Percentiles rank a stretch among this genome's conserved stretches.
Conservation (phyloP, 2,113 vertebrate genomes). For the Heteronetta atricapilla region DNA sequence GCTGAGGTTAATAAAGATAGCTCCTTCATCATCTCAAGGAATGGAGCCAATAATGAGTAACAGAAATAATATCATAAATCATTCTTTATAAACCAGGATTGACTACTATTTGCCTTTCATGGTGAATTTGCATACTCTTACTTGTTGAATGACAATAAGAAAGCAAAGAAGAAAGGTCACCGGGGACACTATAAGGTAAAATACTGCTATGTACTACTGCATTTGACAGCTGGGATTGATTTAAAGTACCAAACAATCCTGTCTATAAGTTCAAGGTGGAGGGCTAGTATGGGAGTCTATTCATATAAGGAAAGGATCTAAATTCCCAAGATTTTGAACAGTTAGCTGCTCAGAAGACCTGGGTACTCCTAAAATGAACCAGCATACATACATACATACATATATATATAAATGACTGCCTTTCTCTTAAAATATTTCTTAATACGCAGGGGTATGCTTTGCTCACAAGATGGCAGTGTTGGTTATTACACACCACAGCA, state of each 20-base stretch:
- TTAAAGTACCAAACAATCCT: not conserved
- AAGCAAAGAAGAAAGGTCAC: not conserved
- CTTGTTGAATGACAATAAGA: not conserved
- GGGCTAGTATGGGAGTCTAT: not conserved
- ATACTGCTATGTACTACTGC: not conserved
- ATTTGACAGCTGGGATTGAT: not conserved
- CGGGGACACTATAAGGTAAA: not conserved
- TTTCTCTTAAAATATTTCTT: fast-evolving
- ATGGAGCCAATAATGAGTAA: constrained; percentile 16
- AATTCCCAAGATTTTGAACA: not conserved
- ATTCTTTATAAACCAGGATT: constrained; percentile 5
- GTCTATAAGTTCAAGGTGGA: not conserved
- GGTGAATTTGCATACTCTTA: constrained; percentile 15
- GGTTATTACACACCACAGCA: not conserved
- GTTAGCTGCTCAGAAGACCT: not conserved
- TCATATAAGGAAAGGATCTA: fast-evolving
- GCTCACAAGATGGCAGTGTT: constrained; percentile 68
- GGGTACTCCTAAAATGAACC: not conserved
- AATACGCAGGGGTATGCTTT: not conserved
- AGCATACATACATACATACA: fast-evolving
- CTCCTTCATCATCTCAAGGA: constrained; percentile 41
- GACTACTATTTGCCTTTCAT: constrained; percentile 20
- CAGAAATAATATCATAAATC: constrained; percentile 57
- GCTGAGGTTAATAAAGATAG: constrained; percentile 49
- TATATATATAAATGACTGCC: fast-evolving